Evolutionary conservation across 2,113 vertebrate genomes (phyloP).

Genomic region (Toxotes jaculatrix): DNA sequence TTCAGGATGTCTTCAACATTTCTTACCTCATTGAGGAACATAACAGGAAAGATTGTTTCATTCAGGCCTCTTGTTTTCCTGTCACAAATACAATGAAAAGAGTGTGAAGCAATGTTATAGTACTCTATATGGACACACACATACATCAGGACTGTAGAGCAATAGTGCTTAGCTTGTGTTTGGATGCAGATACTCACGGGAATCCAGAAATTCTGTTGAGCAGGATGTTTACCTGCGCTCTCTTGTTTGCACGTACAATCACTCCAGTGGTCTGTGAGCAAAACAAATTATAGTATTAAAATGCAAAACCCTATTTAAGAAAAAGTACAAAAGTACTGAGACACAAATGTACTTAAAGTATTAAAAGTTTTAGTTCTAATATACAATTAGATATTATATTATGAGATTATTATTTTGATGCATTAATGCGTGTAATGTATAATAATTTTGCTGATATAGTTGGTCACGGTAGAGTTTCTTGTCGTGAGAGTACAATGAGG

Average conservation of each 20-base stretch:
- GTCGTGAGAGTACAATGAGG: too few species aligned
- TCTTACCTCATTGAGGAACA: constrained; percentile 86
- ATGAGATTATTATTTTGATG: too few species aligned
- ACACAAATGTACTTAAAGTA: background rate
- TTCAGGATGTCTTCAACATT: background rate
- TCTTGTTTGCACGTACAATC: constrained; percentile 84
- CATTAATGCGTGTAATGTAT: background rate
- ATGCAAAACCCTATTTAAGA: background rate
- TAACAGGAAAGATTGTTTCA: constrained; percentile 80
- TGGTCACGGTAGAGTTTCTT: too few species aligned
- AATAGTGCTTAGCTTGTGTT: background rate
- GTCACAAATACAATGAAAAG: constrained; percentile 19
- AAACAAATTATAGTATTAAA: background rate
- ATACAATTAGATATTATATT: too few species aligned
- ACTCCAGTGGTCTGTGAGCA: constrained; percentile 80
- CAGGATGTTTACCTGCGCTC: constrained; percentile 84
- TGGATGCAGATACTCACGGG: constrained; percentile 75
- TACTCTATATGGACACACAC: background rate
- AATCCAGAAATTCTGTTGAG: constrained; percentile 66
- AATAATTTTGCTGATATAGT: background rate
- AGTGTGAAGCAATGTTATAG: background rate
- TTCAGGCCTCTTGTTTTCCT: constrained; percentile 77
- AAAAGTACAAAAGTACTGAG: background rate
- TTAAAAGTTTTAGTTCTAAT: too few species aligned
- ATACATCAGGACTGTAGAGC: fast-evolving